Conservation (phyloP, 2,888 invertebrate species). For the Buathra laborator region DNA sequence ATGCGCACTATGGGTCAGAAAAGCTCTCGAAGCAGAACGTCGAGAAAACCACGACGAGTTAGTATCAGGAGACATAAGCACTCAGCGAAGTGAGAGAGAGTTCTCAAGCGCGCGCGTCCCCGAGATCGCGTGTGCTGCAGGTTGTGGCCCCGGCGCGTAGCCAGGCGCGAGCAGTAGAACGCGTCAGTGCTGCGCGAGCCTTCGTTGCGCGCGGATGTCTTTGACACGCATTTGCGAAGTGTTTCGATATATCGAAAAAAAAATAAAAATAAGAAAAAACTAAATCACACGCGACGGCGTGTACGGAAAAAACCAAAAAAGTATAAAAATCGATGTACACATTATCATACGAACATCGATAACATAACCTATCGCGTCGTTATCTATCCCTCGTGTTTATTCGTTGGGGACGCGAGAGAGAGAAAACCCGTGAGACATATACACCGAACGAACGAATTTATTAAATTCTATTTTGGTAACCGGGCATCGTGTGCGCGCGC, state of each 20-base stretch:
- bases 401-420: background rate
- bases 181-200: constrained; percentile 83
- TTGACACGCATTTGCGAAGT: constrained; percentile 35
- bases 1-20: too few species aligned
- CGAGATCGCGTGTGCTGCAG: constrained; percentile 57
- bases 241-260: background rate
- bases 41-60: constrained; percentile 21
- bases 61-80: constrained; percentile 35
- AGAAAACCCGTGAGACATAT: background rate
- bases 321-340: background rate
- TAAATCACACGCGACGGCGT: background rate
- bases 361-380: background rate
- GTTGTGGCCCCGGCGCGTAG: constrained; percentile 58
- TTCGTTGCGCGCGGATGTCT: constrained; percentile 80
- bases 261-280: background rate
- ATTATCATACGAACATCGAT: background rate
- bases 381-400: background rate
- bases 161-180: constrained; percentile 69
- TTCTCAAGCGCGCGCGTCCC: constrained; percentile 47
- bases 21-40: background rate
- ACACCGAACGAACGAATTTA: constrained; percentile 64
- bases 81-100: constrained; percentile 2
- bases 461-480: constrained; percentile 69
- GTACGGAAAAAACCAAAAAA: background rate
- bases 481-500: constrained; percentile 19